Conservation (phyloP, 2,797 vertebrate genomes). For the Syngnathus acus region DNA sequence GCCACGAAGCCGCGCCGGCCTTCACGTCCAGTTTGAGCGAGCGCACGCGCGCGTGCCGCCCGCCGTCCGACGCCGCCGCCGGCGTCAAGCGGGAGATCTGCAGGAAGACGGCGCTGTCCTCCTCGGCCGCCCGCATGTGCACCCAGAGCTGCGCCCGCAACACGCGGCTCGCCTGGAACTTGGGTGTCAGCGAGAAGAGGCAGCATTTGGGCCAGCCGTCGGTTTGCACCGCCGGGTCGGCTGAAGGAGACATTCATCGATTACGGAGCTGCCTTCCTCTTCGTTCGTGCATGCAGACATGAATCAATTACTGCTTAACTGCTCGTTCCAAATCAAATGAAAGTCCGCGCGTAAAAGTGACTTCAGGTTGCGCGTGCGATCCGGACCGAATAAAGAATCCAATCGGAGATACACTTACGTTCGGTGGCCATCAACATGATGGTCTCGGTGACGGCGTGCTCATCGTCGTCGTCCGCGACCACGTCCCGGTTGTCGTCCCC, state of each 20-base stretch:
- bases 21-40: slow-evolving; percentile 93
- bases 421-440: slow-evolving; percentile 92
- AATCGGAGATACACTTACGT: slow-evolving; percentile 64
- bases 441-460: slow-evolving; percentile 90
- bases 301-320: too few species aligned
- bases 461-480: slow-evolving; percentile 88
- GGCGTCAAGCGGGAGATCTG: slow-evolving; percentile 94
- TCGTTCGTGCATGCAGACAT: too few species aligned
- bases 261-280: too few species aligned
- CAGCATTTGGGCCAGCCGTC: slow-evolving; percentile 90
- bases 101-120: slow-evolving; percentile 88
- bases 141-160: slow-evolving; percentile 94
- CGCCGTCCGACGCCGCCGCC: slow-evolving; percentile 75
- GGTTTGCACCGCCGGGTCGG: slow-evolving; percentile 78
- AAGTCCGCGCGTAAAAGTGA: too few species aligned
- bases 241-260: slow-evolving; percentile 58
- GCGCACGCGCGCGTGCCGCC: slow-evolving; percentile 85
- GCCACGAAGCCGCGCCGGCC: slow-evolving; percentile 87
- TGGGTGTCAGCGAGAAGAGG: slow-evolving; percentile 89
- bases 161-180: slow-evolving; percentile 86
- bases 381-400: too few species aligned
- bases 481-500: slow-evolving; percentile 87
- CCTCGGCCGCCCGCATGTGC: slow-evolving; percentile 80
- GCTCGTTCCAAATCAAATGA: too few species aligned
- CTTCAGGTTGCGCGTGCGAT: too few species aligned